A percentile compares a stretch with the other conserved stretches of the same genome.
phyloP scores from a whole-genome alignment of 2,888 invertebrate genomes.

The Listrodromus nycthemerus region DNA sequence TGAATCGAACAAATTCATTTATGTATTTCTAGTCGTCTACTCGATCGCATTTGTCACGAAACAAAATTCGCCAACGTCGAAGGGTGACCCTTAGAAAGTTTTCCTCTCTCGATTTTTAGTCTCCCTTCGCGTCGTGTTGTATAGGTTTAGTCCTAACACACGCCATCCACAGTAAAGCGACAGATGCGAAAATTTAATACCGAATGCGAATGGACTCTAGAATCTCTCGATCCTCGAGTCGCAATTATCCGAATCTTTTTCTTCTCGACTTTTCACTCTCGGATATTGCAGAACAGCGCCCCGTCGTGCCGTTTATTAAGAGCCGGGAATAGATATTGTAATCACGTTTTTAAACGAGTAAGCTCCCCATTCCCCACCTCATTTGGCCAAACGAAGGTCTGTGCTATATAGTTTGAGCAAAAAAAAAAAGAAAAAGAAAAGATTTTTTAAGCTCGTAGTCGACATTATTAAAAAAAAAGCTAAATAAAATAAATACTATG shows the following conservation, averaged over 20 bases:
- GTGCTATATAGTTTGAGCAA: not conserved
- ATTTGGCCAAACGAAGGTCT: not conserved
- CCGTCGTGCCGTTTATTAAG: constrained; percentile 70
- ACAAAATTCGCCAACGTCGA: constrained; percentile 30
- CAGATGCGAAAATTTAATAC: constrained; percentile 70
- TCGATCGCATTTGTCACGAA: constrained; percentile 42
- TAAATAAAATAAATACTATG: too few relatives aligned
- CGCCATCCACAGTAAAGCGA: constrained; percentile 29
- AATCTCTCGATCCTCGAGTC: constrained; percentile 71
- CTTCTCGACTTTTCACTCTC: constrained; percentile 23
- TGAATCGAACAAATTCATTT: constrained; percentile 41
- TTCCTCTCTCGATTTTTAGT: constrained; percentile 36
- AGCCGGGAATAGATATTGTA: constrained; percentile 79
- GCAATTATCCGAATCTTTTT: constrained; percentile 44
- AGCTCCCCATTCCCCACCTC: constrained; percentile 61
- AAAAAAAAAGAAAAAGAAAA: constrained; percentile 21
- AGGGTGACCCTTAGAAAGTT: constrained; percentile 29
- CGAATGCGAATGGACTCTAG: constrained; percentile 75
- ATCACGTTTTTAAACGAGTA: constrained; percentile 78
- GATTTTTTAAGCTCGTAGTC: not conserved
- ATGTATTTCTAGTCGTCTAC: constrained; percentile 72
- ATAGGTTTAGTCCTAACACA: not conserved
- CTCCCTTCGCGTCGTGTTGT: constrained; percentile 4
- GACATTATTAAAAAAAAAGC: not conserved
- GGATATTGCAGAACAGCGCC: not conserved